Conservation (phyloP, 2,113 vertebrate species). For the Grammomys surdaster region DNA sequence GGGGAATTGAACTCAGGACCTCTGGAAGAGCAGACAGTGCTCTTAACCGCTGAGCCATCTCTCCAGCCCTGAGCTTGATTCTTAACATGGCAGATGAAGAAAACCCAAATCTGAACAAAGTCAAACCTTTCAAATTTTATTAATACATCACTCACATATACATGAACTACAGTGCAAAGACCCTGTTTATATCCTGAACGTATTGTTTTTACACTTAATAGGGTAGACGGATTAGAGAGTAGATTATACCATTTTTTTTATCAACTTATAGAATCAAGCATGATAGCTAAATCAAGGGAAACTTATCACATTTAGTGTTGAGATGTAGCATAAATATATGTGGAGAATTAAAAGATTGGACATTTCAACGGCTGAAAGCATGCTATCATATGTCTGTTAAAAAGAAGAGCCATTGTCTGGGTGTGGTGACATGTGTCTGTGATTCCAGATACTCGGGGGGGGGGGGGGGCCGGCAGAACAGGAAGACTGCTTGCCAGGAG, state of each 20-base stretch:
- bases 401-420: neutral
- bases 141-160: neutral
- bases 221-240: neutral
- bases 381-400: neutral
- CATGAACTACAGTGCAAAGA: neutral
- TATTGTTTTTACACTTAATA: neutral
- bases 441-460: neutral
- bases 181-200: neutral
- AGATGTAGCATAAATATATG: neutral
- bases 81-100: neutral
- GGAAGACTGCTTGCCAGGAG: neutral
- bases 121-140: neutral
- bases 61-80: neutral
- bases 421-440: neutral
- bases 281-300: neutral
- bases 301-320: neutral
- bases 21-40: no score
- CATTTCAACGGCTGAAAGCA: neutral
- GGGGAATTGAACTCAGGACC: no score
- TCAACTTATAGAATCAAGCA: neutral
- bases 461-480: neutral
- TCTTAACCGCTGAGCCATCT: no score
- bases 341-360: neutral
- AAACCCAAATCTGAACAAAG: neutral
- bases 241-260: neutral